These are phyloP conservation scores for Sycobia sp. DNA, from an alignment of 1,140 invertebrate species.

Conservation along the genomic window DNA sequence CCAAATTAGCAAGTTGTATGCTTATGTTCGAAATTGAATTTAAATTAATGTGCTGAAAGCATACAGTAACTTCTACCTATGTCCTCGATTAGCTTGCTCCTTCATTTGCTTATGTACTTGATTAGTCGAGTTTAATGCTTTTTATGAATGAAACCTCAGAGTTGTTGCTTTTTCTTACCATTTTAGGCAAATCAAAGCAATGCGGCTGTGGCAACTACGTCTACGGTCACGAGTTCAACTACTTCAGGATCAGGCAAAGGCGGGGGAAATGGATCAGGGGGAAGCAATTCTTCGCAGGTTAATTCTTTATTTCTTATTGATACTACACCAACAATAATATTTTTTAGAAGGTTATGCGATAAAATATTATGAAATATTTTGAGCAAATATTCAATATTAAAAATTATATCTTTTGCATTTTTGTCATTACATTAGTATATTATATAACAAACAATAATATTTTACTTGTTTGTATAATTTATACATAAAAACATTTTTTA, in stretches of 20 bases:
- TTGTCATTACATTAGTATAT: neutral
- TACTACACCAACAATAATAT: no score
- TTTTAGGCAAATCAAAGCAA: constrained; percentile 48
- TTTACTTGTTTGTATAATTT: neutral
- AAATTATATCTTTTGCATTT: neutral
- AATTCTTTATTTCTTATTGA: neutral
- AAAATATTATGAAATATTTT: no score
- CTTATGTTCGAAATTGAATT: neutral
- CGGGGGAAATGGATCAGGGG: constrained; percentile 42
- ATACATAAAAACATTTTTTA: neutral
- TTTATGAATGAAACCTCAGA: neutral
- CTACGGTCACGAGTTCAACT: constrained; percentile 49
- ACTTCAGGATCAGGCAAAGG: constrained; percentile 60
- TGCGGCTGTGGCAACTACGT: constrained; percentile 43
- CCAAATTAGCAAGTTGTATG: no score
- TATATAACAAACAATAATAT: neutral
- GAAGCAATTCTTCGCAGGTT: constrained; percentile 48
- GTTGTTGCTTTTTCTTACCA: neutral
- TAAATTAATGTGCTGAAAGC: neutral
- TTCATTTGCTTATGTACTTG: neutral
- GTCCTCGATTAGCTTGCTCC: neutral
- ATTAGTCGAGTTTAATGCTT: no score
- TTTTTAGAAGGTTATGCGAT: no score
- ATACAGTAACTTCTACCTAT: neutral
- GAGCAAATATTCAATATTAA: neutral